Evolutionary conservation across 2,797 vertebrate genomes (phyloP), one percentile per base, ranked within the genome.

Genomic region (Coregonus suidteri): DNA sequence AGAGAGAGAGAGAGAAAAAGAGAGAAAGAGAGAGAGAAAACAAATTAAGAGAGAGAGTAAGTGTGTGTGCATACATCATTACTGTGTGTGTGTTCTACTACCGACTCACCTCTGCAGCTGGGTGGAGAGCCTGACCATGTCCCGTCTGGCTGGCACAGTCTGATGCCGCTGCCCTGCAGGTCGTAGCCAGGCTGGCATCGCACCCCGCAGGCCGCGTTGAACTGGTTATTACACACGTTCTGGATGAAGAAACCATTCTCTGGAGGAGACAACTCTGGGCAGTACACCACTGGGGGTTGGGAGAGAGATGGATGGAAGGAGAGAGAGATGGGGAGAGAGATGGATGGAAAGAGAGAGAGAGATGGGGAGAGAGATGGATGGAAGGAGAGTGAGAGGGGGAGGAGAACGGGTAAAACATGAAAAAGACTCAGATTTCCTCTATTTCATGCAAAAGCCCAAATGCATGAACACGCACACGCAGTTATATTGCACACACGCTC

Each of bases 161-260:
- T 90, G 87, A 99, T 97, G 87, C 93, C 91, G 75, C 94, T 97
- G 83, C 98, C 97, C 82, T 97, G 93, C 0, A 98, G 95, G 86
- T 97, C 96, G 87, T 96, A 98, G 20, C 97, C 98, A 0, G 94
- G 88, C 88, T 94, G 92, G 86, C 98, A 99, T 35, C 95, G 94
- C 66, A 98, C 94, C 18, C 98, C 98, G 30, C 98, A 99, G 18
- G 98, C 98, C 13, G 97, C 95, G 9, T 99, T 96, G 64, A 96
- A 98, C 85, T 96, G 95, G 91, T 96, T 97, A 90, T 97, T 97
- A 79, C 98, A 99, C 65, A 94, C 91, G 70, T 98, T 97, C 83
- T 98, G 97, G 87, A 98, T 89, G 84, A 99, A 99, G 88, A 96
- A 95, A 80, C 97, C 97, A 25, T 98, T 96, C 92, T 96, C 95